Evolutionary conservation across 2,797 vertebrate species (phyloP).

Genomic region (Micrastur ruficollis): DNA sequence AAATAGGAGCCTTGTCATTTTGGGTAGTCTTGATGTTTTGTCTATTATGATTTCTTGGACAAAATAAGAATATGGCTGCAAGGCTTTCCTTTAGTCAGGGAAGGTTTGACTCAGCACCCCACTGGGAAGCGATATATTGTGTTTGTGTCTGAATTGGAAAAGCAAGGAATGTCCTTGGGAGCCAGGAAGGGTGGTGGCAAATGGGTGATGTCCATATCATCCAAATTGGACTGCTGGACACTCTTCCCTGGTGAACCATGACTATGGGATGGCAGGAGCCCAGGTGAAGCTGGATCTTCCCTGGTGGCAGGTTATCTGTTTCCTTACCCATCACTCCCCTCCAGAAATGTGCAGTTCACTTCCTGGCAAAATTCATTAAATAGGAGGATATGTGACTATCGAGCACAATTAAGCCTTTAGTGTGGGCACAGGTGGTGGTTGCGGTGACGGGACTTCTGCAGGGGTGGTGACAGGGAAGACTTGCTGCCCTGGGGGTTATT

Average conservation of each 20-base stretch:
- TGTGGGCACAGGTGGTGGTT: neutral
- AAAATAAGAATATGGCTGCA: neutral
- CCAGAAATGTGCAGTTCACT: accelerated
- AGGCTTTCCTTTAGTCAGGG: too few relatives aligned
- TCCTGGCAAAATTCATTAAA: neutral
- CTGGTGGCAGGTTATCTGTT: too few relatives aligned
- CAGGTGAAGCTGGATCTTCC: neutral
- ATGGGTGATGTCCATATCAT: too few relatives aligned
- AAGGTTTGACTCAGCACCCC: accelerated
- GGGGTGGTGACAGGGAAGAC: neutral
- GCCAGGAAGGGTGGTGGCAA: too few relatives aligned
- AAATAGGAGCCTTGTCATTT: neutral
- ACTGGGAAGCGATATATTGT: too few relatives aligned
- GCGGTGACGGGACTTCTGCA: accelerated
- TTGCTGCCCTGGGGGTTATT: neutral
- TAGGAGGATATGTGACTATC: accelerated
- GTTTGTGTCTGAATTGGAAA: neutral
- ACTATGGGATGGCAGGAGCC: neutral
- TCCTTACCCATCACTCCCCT: neutral
- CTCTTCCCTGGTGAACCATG: neutral
- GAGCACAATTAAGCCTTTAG: neutral
- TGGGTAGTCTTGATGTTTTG: neutral
- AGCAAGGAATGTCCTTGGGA: neutral
- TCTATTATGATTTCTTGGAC: neutral
- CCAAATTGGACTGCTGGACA: accelerated